Evolutionary conservation across 2,797 vertebrate species (phyloP).

Genomic region (Ibycter americanus): DNA sequence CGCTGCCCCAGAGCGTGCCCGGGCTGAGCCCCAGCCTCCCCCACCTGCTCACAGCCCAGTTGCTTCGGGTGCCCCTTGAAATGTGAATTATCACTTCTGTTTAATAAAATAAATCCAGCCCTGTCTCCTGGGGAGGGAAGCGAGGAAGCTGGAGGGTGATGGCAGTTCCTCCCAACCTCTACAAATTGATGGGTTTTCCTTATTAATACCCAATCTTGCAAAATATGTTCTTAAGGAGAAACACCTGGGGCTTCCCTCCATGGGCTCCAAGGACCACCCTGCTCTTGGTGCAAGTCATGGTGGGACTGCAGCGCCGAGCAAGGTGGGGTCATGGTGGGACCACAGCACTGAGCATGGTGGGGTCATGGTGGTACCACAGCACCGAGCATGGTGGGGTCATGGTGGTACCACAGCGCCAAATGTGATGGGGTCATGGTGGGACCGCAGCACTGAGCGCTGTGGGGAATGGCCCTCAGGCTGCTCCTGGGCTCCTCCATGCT

Average conservation of each 20-base stretch:
- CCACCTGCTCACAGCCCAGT: neutral
- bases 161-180: neutral
- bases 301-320: neutral
- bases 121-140: neutral
- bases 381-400: too few species aligned
- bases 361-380: too few species aligned
- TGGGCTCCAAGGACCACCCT: neutral
- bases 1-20: fast-evolving
- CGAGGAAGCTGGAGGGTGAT: neutral
- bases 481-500: neutral
- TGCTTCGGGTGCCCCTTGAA: neutral
- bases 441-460: too few species aligned
- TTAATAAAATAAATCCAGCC: neutral
- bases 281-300: neutral
- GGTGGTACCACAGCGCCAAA: too few species aligned
- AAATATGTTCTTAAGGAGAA: neutral
- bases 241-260: neutral
- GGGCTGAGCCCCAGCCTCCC: neutral
- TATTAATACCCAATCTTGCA: neutral
- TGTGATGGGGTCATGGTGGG: too few species aligned
- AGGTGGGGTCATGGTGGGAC: too few species aligned
- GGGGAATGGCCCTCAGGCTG: neutral
- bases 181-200: neutral
- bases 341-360: too few species aligned
- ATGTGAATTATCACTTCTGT: neutral